These are phyloP conservation scores for Ceratosolen fusciceps DNA, from an alignment of 1,140 invertebrate species.

Conservation along the genomic window DNA sequence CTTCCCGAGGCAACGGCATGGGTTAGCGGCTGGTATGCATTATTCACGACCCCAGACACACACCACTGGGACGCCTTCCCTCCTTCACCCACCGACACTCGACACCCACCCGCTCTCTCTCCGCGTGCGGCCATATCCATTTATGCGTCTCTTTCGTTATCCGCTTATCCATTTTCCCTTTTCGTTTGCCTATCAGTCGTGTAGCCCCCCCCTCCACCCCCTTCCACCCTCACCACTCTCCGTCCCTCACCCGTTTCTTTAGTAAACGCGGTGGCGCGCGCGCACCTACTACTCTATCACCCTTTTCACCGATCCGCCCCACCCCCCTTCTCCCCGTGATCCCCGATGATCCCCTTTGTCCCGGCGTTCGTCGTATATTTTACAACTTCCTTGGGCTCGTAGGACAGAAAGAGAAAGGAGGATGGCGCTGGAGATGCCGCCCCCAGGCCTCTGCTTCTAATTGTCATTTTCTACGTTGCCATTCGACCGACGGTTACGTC, in stretches of 20 bases:
- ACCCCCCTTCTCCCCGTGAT: background rate
- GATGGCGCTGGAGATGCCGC: background rate
- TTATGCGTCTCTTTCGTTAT: constrained; percentile 31
- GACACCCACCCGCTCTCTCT: background rate
- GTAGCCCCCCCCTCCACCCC: too few relatives aligned
- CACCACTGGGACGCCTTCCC: constrained; percentile 31
- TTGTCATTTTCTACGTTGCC: background rate
- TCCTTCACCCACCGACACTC: background rate
- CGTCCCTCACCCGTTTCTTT: constrained; percentile 3
- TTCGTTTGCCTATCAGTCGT: constrained; percentile 2
- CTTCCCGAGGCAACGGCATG: constrained; percentile 53
- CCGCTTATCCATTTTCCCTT: constrained; percentile 42
- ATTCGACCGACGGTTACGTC: background rate
- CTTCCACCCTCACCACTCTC: too few relatives aligned
- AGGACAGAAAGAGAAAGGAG: constrained; percentile 10
- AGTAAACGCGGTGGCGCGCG: background rate
- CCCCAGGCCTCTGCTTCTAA: background rate
- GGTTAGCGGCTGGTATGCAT: constrained; percentile 62
- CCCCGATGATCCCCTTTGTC: too few relatives aligned
- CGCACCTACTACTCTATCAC: background rate
- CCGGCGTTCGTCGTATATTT: background rate
- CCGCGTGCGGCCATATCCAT: constrained; percentile 31
- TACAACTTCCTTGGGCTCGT: too few relatives aligned
- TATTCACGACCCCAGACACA: constrained; percentile 62
- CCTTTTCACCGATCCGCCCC: background rate